Conservation (phyloP, 1,140 invertebrate genomes). For the Nephila pilipes region DNA sequence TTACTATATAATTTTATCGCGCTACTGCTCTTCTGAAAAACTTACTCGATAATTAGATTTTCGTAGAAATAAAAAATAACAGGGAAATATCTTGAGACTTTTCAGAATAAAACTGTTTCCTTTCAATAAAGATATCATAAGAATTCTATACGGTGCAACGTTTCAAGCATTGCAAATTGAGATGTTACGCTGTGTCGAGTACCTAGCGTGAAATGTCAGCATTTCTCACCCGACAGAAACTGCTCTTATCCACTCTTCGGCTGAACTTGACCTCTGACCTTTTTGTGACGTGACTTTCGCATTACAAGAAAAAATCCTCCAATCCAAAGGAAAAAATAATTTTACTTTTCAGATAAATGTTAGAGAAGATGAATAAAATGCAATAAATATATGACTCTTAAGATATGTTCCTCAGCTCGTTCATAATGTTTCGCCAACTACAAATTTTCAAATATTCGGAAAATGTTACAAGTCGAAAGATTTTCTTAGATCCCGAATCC, state of each 20-base stretch:
- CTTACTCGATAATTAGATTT: background rate
- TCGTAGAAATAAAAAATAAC: background rate
- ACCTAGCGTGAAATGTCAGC: constrained; percentile 29
- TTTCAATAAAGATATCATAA: background rate
- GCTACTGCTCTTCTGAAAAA: too few relatives aligned
- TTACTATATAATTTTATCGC: too few relatives aligned
- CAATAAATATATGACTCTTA: too few relatives aligned
- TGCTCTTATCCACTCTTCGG: background rate
- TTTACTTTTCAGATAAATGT: too few relatives aligned
- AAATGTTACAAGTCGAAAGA: too few relatives aligned
- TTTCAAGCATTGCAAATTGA: background rate
- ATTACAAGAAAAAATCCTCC: constrained; percentile 7
- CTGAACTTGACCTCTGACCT: background rate
- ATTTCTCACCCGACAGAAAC: background rate
- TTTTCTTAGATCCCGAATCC: too few relatives aligned
- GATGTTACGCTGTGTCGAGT: constrained; percentile 9
- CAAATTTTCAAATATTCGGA: too few relatives aligned
- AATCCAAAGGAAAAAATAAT: too few relatives aligned
- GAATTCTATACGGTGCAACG: background rate
- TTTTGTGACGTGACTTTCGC: background rate
- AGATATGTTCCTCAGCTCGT: too few relatives aligned
- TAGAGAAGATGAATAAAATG: too few relatives aligned
- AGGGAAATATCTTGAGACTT: background rate
- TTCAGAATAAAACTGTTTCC: background rate
- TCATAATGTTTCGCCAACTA: too few relatives aligned